A percentile compares a stretch with the other conserved stretches of the same genome.
Evolutionary conservation across 2,888 invertebrate species (phyloP).

Genomic region (Sycophila texana): DNA sequence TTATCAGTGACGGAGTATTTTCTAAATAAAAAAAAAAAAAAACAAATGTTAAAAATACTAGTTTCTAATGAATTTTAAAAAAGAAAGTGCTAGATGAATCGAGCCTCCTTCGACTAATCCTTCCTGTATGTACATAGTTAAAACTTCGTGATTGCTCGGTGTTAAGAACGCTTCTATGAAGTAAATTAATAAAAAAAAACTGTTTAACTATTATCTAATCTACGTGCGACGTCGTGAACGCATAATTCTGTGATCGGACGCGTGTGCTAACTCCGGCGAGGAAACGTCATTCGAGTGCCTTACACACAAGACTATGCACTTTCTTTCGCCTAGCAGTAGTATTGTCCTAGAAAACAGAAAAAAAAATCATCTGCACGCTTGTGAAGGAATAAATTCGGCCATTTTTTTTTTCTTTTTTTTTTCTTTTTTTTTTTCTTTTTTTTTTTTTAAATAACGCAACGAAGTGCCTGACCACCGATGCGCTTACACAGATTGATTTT

Average conservation of each 20-base stretch:
- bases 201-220: constrained; percentile 52
- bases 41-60: constrained; percentile 19
- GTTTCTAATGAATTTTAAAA: constrained; percentile 32
- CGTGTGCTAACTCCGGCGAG: constrained; percentile 20
- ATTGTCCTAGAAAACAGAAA: constrained; percentile 40
- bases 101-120: constrained; percentile 26
- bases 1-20: constrained; percentile 21
- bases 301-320: constrained; percentile 27
- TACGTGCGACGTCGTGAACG: constrained; percentile 42
- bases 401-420: constrained; percentile 25
- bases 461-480: constrained; percentile 54
- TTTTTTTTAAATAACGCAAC: constrained; percentile 45
- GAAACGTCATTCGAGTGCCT: constrained; percentile 43
- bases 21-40: constrained; percentile 32
- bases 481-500: constrained; percentile 54
- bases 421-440: constrained; percentile 33
- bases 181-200: constrained; percentile 40
- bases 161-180: constrained; percentile 50
- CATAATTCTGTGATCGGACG: constrained; percentile 55
- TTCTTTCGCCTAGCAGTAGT: constrained; percentile 36
- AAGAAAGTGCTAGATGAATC: constrained; percentile 2
- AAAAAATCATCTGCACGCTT: constrained; percentile 2
- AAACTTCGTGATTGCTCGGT: constrained; percentile 36
- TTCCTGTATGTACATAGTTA: constrained; percentile 45
- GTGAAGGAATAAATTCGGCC: not conserved